Percentiles rank a stretch among this genome's conserved stretches.
These are phyloP conservation scores for Drosophila punjabiensis DNA, from an alignment of 1,140 invertebrate genomes.

Conservation along the genomic window DNA sequence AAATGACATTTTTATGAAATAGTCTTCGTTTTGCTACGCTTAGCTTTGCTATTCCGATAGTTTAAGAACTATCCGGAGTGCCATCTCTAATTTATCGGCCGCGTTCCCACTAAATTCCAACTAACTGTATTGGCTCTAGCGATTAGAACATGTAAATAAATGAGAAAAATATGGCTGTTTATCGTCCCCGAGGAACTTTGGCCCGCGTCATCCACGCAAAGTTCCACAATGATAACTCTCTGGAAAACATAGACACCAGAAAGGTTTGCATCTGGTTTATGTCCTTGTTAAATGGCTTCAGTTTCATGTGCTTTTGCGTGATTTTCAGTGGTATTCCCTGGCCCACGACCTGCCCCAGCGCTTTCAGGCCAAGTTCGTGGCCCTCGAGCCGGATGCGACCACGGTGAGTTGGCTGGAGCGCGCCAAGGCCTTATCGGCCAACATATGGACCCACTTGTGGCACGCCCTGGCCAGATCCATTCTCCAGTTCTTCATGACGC, in stretches of 20 bases:
- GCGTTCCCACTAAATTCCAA: conserved; percentile 12
- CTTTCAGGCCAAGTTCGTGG: conserved; percentile 87
- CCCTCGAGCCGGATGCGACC: conserved; percentile 88
- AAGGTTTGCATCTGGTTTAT: conserved; percentile 85
- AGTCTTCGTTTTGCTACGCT: no score
- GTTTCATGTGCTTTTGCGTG: not conserved
- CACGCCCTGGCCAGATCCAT: conserved; percentile 89
- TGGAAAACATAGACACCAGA: conserved; percentile 87
- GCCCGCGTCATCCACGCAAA: conserved; percentile 89
- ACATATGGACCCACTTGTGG: conserved; percentile 90
- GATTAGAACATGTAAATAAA: conserved; percentile 42
- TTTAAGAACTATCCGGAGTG: not conserved
- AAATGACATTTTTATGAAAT: not conserved
- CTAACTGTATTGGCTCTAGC: conserved; percentile 9
- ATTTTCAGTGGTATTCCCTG: conserved; percentile 88
- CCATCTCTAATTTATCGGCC: not conserved
- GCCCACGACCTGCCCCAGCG: conserved; percentile 64
- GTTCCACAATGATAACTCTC: conserved; percentile 87
- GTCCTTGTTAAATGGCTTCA: not conserved
- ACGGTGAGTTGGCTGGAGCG: conserved; percentile 89
- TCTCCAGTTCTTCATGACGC: conserved; percentile 91
- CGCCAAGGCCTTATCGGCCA: conserved; percentile 89
- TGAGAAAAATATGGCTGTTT: conserved; percentile 31
- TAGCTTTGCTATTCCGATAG: not conserved
- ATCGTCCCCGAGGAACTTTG: conserved; percentile 87